phyloP scores from a whole-genome alignment of 2,888 invertebrate species.

The Pseudoips prasinana region DNA sequence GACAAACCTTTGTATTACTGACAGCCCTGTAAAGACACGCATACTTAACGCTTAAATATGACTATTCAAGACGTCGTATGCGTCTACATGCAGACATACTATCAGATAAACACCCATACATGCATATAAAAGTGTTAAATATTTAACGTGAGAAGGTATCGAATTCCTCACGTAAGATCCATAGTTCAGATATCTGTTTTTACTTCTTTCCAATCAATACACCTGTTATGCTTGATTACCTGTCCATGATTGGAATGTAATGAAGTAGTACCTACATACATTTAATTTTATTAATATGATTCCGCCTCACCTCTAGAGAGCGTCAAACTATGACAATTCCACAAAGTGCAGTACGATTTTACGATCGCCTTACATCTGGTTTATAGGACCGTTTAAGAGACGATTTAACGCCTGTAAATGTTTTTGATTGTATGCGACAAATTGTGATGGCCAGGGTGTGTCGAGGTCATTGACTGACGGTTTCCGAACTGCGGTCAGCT shows the following conservation, averaged over 20 bases:
- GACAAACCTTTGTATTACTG: conserved; percentile 72
- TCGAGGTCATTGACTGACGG: conserved; percentile 63
- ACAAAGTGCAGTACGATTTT: conserved; percentile 58
- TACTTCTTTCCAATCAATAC: too few relatives aligned
- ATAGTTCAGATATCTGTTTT: conserved; percentile 17
- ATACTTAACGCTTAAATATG: conserved; percentile 72
- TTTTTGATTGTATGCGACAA: conserved; percentile 60
- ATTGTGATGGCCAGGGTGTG: conserved; percentile 58
- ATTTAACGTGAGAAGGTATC: conserved; percentile 28
- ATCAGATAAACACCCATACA: conserved; percentile 29
- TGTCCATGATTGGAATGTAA: not conserved
- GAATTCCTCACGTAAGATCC: conserved; percentile 9
- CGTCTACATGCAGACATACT: conserved; percentile 43
- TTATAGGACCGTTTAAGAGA: conserved; percentile 60
- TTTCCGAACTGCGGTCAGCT: conserved; percentile 61
- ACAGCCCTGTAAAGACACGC: conserved; percentile 71
- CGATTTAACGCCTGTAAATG: conserved; percentile 70
- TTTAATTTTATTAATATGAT: not conserved
- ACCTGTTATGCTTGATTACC: not conserved
- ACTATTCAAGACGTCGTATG: conserved; percentile 59
- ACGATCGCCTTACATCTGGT: conserved; percentile 59
- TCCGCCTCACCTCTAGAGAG: conserved; percentile 13
- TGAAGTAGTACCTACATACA: too few relatives aligned
- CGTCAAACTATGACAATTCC: conserved; percentile 46
- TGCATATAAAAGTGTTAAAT: conserved; percentile 23